Base-by-base conservation (phyloP, 2,888 invertebrate species). In the Hirtodrosophila alboralis region DNA sequence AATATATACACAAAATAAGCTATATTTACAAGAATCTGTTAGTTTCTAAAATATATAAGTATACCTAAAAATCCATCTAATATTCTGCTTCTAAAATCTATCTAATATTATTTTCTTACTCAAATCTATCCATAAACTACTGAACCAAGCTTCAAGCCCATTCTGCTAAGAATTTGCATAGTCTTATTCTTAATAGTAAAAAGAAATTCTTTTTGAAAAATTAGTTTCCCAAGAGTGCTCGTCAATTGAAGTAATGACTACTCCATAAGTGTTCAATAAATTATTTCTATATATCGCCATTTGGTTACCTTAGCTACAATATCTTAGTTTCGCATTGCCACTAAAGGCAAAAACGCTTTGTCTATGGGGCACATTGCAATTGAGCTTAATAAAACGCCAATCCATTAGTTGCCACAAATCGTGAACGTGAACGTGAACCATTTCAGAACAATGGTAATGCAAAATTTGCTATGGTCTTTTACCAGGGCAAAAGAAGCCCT, bases 331-430 rank as follows among this genome's bases (percentile, higher is more conserved):
- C 33, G 37, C 30, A 37, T 41, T 28, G 57, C 37, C 59, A 53
- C 44, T 59, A 66, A 49, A 48, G 38, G 6, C 30, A 47, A 28
- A 21, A 16, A 21, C 4, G 28, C 21, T 12, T 13, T 23, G 31
- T 60, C 44, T 28, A 18, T 14, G 9, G 38, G 10, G 7, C 7
- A 16, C 44, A 48, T n/a, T 37, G 59, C 60, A 41, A 12, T 47
- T 27, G 45, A 53, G 54, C 81, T 65, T 57, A 69, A 69, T 80
- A 81, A n/a, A 81, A 78, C 74, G 83, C 41, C 85, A 84, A 78
- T 78, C 78, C 85, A 78, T 78, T 74, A 69, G 74, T 58, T 60
- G 62, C 54, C 84, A 58, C 84, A 79, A 79, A 79, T 68, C 60
- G 67, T 52, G 54, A 58, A 72, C 60, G 67, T 52, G 54, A 58